phyloP scores from a whole-genome alignment of 2,113 vertebrate species.

The Nibea coibor region DNA sequence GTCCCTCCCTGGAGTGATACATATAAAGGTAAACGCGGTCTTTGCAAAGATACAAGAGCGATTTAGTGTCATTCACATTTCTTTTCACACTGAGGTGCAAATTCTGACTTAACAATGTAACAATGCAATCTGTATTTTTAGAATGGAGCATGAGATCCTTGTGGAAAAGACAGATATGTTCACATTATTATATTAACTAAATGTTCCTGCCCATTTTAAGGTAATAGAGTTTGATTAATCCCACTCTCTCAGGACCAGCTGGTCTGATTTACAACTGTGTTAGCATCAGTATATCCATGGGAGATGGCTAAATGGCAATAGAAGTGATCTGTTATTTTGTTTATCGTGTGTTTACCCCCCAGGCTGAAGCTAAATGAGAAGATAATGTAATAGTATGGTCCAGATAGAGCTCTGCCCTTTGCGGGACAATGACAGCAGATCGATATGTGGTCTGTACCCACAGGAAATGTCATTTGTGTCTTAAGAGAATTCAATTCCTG shows the following conservation, averaged over 20 bases:
- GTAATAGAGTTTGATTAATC: conserved; percentile 18
- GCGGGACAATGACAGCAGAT: conserved; percentile 50
- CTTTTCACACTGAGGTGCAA: neutral
- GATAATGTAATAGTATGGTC: conserved; percentile 79
- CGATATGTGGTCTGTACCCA: conserved; percentile 39
- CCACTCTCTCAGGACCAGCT: conserved; percentile 16
- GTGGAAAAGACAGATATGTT: neutral
- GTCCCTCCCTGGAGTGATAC: conserved; percentile 86
- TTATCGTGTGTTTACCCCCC: conserved; percentile 72
- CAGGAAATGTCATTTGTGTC: conserved; percentile 65
- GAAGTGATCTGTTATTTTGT: conserved; percentile 72
- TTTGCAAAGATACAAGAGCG: neutral
- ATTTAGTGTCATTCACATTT: neutral
- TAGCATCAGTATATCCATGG: conserved; percentile 44
- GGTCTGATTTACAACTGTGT: conserved; percentile 55
- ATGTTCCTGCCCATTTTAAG: neutral
- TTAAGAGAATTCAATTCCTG: conserved; percentile 43
- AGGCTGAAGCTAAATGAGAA: conserved; percentile 72
- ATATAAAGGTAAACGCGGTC: conserved; percentile 84
- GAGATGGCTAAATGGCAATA: conserved; percentile 51
- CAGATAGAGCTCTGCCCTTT: conserved; percentile 78
- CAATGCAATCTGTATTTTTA: conserved; percentile 12
- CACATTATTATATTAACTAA: conserved; percentile 27
- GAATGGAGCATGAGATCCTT: neutral
- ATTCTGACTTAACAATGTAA: no score